phyloP scores from a whole-genome alignment of 2,113 vertebrate genomes.

The Regulus satrapa region DNA sequence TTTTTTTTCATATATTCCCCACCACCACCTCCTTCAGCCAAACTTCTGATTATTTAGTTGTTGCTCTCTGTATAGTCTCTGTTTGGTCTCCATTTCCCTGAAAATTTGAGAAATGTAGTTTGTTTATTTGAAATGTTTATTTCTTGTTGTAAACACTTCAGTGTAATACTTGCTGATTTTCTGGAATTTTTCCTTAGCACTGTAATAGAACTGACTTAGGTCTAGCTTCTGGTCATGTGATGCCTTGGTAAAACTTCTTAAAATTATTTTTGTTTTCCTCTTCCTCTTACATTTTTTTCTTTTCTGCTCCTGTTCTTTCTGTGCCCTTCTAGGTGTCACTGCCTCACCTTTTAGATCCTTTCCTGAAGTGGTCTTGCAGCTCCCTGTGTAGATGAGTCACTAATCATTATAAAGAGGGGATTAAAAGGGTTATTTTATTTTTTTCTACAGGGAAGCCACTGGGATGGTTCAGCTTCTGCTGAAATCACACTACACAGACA shows the following conservation, averaged over 20 bases:
- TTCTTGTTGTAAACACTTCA: background rate
- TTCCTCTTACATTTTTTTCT: background rate
- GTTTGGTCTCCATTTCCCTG: background rate
- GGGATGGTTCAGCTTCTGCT: background rate
- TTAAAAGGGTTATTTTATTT: background rate
- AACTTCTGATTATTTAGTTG: background rate
- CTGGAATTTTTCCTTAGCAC: background rate
- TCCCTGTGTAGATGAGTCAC: background rate
- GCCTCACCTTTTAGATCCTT: background rate
- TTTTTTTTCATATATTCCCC: background rate
- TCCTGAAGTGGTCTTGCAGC: background rate
- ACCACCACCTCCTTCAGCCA: background rate
- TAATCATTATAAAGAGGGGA: background rate
- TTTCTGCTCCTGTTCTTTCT: background rate
- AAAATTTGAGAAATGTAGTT: background rate
- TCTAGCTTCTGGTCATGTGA: background rate
- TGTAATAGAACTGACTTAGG: background rate
- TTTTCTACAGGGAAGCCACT: background rate
- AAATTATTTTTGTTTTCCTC: background rate
- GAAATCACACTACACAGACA: background rate
- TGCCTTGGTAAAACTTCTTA: background rate
- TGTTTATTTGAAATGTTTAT: background rate
- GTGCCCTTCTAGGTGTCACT: background rate
- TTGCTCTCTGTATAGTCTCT: accelerated
- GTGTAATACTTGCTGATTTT: background rate